Conservation (phyloP, 2,113 vertebrate species). For the Rhegmatorhina hoffmannsi region DNA sequence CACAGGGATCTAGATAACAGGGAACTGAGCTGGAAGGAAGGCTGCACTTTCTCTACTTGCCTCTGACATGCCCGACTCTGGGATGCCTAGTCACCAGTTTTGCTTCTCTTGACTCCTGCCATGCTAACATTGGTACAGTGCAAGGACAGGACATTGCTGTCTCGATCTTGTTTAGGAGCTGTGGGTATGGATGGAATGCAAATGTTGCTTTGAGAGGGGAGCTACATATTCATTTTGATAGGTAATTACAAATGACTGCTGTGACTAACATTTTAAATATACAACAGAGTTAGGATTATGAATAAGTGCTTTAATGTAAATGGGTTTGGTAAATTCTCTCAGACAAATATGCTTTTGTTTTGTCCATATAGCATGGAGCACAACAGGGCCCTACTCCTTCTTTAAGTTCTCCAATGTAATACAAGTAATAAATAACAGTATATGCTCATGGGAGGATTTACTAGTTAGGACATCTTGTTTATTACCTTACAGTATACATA, state of each 20-base stretch:
- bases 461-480: conserved; percentile 50
- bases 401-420: background rate
- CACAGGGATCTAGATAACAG: background rate
- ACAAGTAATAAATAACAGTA: conserved; percentile 51
- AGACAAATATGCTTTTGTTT: conserved; percentile 32
- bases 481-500: conserved; percentile 56
- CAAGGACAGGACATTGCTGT: background rate
- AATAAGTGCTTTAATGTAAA: conserved; percentile 2
- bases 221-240: background rate
- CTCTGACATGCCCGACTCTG: background rate
- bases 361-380: background rate
- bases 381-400: background rate
- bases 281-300: background rate
- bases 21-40: background rate
- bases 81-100: background rate
- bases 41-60: background rate
- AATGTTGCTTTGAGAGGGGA: background rate
- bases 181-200: background rate
- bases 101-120: background rate
- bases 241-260: background rate
- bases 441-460: conserved; percentile 39
- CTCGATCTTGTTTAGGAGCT: background rate
- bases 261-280: background rate
- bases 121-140: accelerated
- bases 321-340: background rate